These are phyloP conservation scores for Catharus minimus DNA, from an alignment of 2,113 vertebrate genomes.

Conservation along the genomic window DNA sequence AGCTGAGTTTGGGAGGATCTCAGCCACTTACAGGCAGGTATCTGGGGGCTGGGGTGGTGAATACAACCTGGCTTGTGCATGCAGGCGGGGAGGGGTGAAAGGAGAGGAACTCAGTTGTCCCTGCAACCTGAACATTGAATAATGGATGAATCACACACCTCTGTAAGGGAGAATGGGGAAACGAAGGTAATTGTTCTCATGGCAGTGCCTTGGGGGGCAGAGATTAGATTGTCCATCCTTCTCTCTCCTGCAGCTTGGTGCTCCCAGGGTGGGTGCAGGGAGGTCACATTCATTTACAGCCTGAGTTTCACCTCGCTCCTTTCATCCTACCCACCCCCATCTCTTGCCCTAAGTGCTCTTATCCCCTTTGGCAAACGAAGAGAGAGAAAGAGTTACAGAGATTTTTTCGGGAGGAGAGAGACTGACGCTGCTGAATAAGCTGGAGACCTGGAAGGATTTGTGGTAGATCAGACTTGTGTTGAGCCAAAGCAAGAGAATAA, in stretches of 20 bases:
- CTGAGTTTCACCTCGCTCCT: neutral
- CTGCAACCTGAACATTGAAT: neutral
- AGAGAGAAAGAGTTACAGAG: neutral
- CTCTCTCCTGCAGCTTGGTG: neutral
- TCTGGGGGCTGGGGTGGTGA: fast-evolving
- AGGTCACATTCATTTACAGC: neutral
- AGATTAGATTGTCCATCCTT: neutral
- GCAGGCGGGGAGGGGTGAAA: neutral
- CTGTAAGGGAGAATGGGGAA: neutral
- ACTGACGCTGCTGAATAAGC: constrained; percentile 45
- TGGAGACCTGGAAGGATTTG: constrained; percentile 40
- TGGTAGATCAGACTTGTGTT: constrained; percentile 39
- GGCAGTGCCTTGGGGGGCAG: neutral
- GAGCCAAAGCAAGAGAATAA: constrained; percentile 58
- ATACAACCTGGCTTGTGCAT: neutral
- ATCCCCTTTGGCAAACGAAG: constrained; percentile 3
- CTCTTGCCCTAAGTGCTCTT: neutral
- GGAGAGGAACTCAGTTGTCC: neutral
- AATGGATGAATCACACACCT: constrained; percentile 24
- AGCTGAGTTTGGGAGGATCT: neutral
- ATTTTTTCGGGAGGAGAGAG: neutral
- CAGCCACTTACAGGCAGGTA: neutral
- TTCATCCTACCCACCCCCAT: constrained; percentile 4
- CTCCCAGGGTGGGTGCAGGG: neutral
- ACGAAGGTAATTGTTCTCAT: neutral